Evolutionary conservation across 2,113 vertebrate genomes (phyloP).

Genomic region (Mystacornis crossleyi): DNA sequence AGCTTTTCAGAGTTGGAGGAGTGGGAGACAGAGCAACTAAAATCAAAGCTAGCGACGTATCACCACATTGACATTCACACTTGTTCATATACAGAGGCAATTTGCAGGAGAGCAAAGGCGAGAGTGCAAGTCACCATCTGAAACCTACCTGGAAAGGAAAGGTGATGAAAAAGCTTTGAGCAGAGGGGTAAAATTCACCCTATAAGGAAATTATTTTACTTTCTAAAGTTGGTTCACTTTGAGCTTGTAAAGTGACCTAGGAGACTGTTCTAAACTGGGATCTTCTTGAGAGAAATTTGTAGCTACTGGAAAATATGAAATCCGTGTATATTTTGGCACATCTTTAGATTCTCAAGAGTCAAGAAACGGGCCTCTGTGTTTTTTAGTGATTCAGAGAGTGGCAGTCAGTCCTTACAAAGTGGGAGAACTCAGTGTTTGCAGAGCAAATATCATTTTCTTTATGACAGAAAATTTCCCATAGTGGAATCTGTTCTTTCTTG

Average conservation of each 20-base stretch:
- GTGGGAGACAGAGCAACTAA: not conserved
- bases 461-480: constrained; percentile 57
- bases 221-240: constrained; percentile 1
- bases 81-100: not conserved
- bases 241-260: constrained; percentile 13
- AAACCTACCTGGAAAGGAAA: not conserved
- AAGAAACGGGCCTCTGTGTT: not conserved
- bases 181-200: not conserved
- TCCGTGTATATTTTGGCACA: constrained; percentile 64
- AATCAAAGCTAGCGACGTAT: not conserved
- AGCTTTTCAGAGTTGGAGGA: not conserved
- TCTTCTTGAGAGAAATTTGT: constrained; percentile 50
- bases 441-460: constrained; percentile 46
- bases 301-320: constrained; percentile 70
- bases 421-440: constrained; percentile 37
- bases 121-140: not conserved
- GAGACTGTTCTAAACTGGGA: constrained; percentile 45
- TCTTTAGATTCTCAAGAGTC: constrained; percentile 38
- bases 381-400: constrained; percentile 56
- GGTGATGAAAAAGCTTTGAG: not conserved
- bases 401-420: constrained; percentile 41
- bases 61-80: fast-evolving
- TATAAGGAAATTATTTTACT: constrained; percentile 25
- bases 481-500: constrained; percentile 2
- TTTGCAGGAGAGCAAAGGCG: not conserved